phyloP scores from a whole-genome alignment of 2,797 vertebrate genomes.

The Neostethus bicornis region DNA sequence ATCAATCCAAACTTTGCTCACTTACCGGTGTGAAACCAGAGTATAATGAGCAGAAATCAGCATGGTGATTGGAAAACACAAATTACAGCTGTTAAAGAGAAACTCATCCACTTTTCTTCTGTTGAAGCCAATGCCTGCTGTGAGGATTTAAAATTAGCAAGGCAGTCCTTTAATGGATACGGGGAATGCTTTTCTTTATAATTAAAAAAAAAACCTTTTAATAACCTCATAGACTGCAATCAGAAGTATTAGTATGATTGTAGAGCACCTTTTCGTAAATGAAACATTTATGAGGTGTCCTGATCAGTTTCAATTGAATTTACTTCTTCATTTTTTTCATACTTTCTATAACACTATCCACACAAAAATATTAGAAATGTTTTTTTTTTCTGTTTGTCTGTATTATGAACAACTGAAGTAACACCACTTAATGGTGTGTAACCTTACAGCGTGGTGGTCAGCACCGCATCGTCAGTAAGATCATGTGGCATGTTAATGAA shows the following conservation, averaged over 20 bases:
- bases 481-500: conserved; percentile 56
- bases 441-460: conserved; percentile 51
- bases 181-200: conserved; percentile 70
- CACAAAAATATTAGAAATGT: conserved; percentile 24
- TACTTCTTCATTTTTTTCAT: conserved; percentile 4
- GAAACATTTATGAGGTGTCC: conserved; percentile 37
- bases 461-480: conserved; percentile 43
- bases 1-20: conserved; percentile 99
- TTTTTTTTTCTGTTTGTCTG: conserved; percentile 35
- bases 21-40: conserved; percentile 99
- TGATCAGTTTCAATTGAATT: conserved; percentile 6
- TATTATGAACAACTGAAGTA: conserved; percentile 50
- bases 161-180: conserved; percentile 81
- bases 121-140: conserved; percentile 83
- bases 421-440: conserved; percentile 53
- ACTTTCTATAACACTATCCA: conserved; percentile 13
- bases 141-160: conserved; percentile 83
- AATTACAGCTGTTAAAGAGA: conserved; percentile 94
- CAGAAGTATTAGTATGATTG: conserved; percentile 56
- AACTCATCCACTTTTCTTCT: conserved; percentile 83
- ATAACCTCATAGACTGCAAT: conserved; percentile 64
- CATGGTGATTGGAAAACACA: conserved; percentile 99
- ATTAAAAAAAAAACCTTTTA: conserved; percentile 73
- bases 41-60: conserved; percentile 99
- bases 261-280: conserved; percentile 36